These are phyloP conservation scores for Gryllus bimaculatus DNA, from an alignment of 1,140 invertebrate species.

Conservation along the genomic window DNA sequence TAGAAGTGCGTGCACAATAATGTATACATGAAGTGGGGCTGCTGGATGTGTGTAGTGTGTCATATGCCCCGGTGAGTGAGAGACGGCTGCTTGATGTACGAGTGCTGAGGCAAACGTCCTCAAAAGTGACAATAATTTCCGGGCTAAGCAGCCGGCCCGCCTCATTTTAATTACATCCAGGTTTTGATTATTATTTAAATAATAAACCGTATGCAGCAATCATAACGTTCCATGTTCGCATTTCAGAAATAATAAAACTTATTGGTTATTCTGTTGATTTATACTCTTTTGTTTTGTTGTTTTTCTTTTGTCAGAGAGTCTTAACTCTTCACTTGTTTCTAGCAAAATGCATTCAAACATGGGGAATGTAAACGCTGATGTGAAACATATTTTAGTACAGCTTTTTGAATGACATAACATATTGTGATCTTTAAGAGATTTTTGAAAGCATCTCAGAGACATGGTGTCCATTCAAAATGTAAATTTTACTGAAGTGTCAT, in stretches of 20 bases:
- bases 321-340: too few species aligned
- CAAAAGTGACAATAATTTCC: background rate
- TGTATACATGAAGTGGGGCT: background rate
- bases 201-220: background rate
- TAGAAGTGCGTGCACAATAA: too few species aligned
- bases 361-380: too few species aligned
- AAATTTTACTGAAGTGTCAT: too few species aligned
- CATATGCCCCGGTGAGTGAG: background rate
- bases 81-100: too few species aligned
- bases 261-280: constrained; percentile 9
- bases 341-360: too few species aligned
- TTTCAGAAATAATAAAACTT: constrained; percentile 15
- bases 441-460: too few species aligned
- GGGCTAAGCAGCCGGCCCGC: background rate
- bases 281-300: background rate
- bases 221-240: constrained; percentile 17
- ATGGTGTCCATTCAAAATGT: too few species aligned
- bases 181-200: constrained; percentile 14
- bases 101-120: background rate
- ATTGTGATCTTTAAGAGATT: too few species aligned
- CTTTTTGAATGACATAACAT: too few species aligned
- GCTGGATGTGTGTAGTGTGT: background rate
- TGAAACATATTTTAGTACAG: too few species aligned
- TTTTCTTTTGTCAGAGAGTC: background rate
- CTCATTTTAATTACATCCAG: constrained; percentile 9